phyloP scores from a whole-genome alignment of 2,888 invertebrate species.

The Hybos culiciformis region DNA sequence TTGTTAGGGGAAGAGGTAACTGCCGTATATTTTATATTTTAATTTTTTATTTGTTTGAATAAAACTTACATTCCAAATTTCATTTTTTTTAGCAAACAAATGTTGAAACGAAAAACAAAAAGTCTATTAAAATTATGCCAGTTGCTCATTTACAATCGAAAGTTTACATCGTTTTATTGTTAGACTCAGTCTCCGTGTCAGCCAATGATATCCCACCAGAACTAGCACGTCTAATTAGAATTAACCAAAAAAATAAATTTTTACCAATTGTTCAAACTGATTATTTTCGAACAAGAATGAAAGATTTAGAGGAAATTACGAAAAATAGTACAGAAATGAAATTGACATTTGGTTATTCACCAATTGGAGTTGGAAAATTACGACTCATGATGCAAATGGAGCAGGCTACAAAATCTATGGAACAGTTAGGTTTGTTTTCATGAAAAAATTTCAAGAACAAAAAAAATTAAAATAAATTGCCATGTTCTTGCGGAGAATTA shows the following conservation, averaged over 20 bases:
- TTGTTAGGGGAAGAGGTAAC: constrained; percentile 42
- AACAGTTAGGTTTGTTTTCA: constrained; percentile 36
- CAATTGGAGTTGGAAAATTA: constrained; percentile 65
- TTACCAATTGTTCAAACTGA: constrained; percentile 75
- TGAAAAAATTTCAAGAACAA: too few relatives aligned
- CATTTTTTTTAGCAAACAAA: constrained; percentile 4
- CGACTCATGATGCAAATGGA: constrained; percentile 66
- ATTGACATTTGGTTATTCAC: constrained; percentile 55
- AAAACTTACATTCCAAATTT: background rate
- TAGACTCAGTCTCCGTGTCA: constrained; percentile 54
- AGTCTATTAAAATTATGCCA: constrained; percentile 34
- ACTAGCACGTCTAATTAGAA: constrained; percentile 45
- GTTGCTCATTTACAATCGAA: constrained; percentile 62
- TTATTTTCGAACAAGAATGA: constrained; percentile 63
- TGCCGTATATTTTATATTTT: constrained; percentile 1
- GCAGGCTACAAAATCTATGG: constrained; percentile 54
- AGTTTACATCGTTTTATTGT: constrained; percentile 62
- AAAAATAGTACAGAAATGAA: constrained; percentile 46
- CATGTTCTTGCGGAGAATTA: too few relatives aligned
- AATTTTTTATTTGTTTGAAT: background rate
- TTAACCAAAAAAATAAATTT: constrained; percentile 49
- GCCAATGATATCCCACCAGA: constrained; percentile 54
- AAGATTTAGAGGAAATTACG: constrained; percentile 56
- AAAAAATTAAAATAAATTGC: too few relatives aligned
- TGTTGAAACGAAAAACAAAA: background rate